Conservation (phyloP, 1,140 invertebrate species). For the Onthophagus taurus region DNA sequence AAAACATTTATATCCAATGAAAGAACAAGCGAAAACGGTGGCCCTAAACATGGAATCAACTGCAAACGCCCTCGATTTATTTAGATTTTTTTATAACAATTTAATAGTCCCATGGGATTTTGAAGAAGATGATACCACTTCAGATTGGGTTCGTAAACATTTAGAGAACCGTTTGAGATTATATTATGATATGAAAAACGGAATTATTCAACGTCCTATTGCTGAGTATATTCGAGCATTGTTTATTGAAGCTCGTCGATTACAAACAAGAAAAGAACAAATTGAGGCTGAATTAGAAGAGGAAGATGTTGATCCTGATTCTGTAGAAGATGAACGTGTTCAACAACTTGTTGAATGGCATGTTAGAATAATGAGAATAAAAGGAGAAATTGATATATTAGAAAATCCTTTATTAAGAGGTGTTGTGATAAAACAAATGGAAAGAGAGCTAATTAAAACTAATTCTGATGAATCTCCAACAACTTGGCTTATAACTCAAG, state of each 20-base stretch:
- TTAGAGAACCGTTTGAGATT: constrained; percentile 46
- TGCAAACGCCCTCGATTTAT: constrained; percentile 43
- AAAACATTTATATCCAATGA: constrained; percentile 48
- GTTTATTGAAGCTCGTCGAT: constrained; percentile 44
- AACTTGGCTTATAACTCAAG: constrained; percentile 43
- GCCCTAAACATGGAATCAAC: constrained; percentile 39
- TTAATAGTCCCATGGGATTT: constrained; percentile 56
- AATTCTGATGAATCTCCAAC: constrained; percentile 2
- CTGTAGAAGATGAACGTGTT: constrained; percentile 29
- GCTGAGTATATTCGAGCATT: constrained; percentile 46
- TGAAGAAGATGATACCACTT: constrained; percentile 47
- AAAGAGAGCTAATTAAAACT: constrained; percentile 19
- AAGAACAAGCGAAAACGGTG: constrained; percentile 42
- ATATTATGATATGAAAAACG: constrained; percentile 49
- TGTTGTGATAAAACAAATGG: constrained; percentile 33
- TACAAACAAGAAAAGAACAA: constrained; percentile 41
- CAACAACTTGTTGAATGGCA: constrained; percentile 46
- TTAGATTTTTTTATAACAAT: constrained; percentile 51
- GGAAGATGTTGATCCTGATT: constrained; percentile 25
- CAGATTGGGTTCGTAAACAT: constrained; percentile 46
- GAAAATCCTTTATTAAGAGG: constrained; percentile 50
- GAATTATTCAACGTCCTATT: constrained; percentile 39
- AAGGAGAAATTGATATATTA: constrained; percentile 49
- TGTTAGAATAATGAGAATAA: constrained; percentile 47
- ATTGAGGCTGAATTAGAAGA: constrained; percentile 37